phyloP scores from a whole-genome alignment of 1,140 invertebrate species.

The Euura saliciscinereae region DNA sequence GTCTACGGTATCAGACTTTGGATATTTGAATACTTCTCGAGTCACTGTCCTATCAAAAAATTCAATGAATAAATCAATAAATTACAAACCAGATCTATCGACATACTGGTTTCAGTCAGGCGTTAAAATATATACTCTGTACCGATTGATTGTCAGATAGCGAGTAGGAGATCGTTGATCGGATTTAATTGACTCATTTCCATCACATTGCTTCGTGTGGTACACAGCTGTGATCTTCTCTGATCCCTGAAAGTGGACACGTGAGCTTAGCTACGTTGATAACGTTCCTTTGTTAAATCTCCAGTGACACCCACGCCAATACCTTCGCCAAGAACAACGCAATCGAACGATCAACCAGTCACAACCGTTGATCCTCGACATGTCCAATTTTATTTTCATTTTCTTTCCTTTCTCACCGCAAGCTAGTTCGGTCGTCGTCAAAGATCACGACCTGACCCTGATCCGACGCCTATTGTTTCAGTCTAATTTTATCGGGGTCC shows the following conservation, averaged over 20 bases:
- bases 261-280: background rate
- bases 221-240: background rate
- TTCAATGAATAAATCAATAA: background rate
- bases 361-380: background rate
- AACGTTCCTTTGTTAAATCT: no score
- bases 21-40: conserved; percentile 11
- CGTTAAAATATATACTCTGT: background rate
- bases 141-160: background rate
- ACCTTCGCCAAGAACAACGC: background rate
- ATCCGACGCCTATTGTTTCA: background rate
- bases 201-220: background rate
- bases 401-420: no score
- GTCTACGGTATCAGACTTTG: background rate
- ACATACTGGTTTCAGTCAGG: background rate
- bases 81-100: background rate
- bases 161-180: background rate
- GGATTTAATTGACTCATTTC: background rate
- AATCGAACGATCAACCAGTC: background rate
- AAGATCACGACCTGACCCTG: background rate
- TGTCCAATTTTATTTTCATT: no score
- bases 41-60: conserved; percentile 13
- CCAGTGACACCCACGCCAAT: no score
- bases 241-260: background rate
- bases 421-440: background rate
- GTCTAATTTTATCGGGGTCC: background rate